Evolutionary conservation across 2,113 vertebrate species (phyloP).

Genomic region (Misgurnus anguillicaudatus): DNA sequence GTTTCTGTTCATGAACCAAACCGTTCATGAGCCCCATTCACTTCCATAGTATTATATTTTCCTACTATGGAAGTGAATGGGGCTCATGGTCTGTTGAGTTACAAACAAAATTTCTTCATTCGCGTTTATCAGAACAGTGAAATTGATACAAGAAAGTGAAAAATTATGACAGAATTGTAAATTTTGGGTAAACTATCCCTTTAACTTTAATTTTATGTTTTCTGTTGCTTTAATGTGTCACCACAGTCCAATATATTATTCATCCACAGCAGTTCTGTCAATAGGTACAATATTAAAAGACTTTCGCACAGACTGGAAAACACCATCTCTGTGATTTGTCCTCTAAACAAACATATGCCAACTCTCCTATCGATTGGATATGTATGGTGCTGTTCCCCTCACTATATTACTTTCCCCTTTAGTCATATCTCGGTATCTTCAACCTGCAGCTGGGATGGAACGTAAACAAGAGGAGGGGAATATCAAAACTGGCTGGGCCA

Average conservation of each 20-base stretch:
- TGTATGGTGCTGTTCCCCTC: constrained; percentile 52
- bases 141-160: too few species aligned
- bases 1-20: too few species aligned
- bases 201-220: not conserved
- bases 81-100: too few species aligned
- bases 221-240: not conserved
- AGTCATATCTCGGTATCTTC: constrained; percentile 10
- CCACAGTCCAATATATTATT: constrained; percentile 12
- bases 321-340: not conserved
- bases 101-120: too few species aligned
- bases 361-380: constrained; percentile 1
- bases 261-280: constrained; percentile 21
- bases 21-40: too few species aligned
- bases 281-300: not conserved
- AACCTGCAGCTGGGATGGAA: constrained; percentile 4
- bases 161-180: too few species aligned
- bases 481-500: constrained; percentile 29
- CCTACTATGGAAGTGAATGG: too few species aligned
- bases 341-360: not conserved
- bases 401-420: constrained; percentile 49
- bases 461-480: constrained; percentile 1
- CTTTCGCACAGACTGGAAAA: not conserved
- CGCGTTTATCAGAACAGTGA: too few species aligned
- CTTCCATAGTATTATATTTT: too few species aligned
- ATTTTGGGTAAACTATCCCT: too few species aligned